Evolutionary conservation across 2,797 vertebrate genomes (phyloP).

Genomic region (Odontamblyopus lacepedii): DNA sequence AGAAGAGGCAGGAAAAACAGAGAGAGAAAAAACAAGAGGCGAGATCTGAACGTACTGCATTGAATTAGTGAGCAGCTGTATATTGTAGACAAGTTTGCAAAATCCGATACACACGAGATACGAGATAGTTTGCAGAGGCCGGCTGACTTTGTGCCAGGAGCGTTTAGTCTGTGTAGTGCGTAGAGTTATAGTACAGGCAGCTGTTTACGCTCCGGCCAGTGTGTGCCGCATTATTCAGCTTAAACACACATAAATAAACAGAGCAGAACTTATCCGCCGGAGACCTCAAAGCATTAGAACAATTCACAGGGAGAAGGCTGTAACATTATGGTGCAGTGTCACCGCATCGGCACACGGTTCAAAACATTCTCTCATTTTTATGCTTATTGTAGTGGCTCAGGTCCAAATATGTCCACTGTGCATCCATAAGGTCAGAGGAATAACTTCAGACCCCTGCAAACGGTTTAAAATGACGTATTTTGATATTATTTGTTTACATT

Average conservation of each 20-base stretch:
- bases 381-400: no score
- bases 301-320: constrained; percentile 2
- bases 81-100: constrained; percentile 11
- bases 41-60: constrained; percentile 18
- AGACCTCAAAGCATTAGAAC: not conserved
- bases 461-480: no score
- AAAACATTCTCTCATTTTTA: no score
- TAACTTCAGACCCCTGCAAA: no score
- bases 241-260: constrained; percentile 17
- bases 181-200: constrained; percentile 35
- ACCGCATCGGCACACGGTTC: not conserved
- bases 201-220: constrained; percentile 37
- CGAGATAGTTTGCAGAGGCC: constrained; percentile 10
- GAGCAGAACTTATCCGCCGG: constrained; percentile 19
- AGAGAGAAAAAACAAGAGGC: constrained; percentile 20
- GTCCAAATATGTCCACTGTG: no score
- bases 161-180: constrained; percentile 40
- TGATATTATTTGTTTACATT: no score
- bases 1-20: constrained; percentile 48
- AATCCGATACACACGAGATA: constrained; percentile 9
- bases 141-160: constrained; percentile 25
- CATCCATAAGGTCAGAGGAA: no score
- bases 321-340: not conserved
- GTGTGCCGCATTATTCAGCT: constrained; percentile 26
- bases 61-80: constrained; percentile 18